These are phyloP conservation scores for Lepus americanus DNA, from an alignment of 2,113 vertebrate species.

Conservation along the genomic window DNA sequence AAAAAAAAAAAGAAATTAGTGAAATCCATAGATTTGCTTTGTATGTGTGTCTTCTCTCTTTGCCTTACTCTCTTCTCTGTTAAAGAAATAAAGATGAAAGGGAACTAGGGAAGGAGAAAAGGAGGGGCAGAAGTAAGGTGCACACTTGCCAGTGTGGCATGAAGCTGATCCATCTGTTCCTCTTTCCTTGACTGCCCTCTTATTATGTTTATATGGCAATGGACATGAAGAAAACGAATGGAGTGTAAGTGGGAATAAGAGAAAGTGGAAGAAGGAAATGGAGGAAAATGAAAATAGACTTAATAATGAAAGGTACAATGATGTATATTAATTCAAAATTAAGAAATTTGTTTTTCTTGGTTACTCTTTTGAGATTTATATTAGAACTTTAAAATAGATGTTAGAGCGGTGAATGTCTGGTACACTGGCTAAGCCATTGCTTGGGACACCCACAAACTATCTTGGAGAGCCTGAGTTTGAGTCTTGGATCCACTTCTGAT, in stretches of 20 bases:
- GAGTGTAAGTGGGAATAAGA: background rate
- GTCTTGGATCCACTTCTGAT: too few relatives aligned
- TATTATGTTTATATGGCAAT: accelerated
- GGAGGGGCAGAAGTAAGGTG: accelerated
- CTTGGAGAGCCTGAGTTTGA: too few relatives aligned
- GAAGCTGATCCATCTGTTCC: background rate
- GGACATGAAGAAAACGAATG: background rate
- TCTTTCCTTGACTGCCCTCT: background rate
- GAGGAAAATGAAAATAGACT: background rate
- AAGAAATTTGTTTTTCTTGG: background rate
- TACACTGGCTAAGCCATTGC: too few relatives aligned
- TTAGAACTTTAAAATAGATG: background rate
- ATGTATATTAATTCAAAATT: background rate
- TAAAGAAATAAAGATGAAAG: background rate
- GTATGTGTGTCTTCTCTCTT: background rate
- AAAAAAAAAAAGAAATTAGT: too few relatives aligned
- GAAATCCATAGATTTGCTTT: background rate
- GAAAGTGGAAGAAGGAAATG: accelerated
- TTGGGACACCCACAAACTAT: too few relatives aligned
- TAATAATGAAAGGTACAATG: background rate
- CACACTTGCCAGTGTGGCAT: background rate
- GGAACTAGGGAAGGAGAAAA: accelerated
- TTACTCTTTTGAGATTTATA: background rate
- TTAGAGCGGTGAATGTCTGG: too few relatives aligned
- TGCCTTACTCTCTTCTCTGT: background rate